A percentile compares a stretch with the other conserved stretches of the same genome.
Conservation (phyloP, 2,888 invertebrate species). For the Operophtera brumata region DNA sequence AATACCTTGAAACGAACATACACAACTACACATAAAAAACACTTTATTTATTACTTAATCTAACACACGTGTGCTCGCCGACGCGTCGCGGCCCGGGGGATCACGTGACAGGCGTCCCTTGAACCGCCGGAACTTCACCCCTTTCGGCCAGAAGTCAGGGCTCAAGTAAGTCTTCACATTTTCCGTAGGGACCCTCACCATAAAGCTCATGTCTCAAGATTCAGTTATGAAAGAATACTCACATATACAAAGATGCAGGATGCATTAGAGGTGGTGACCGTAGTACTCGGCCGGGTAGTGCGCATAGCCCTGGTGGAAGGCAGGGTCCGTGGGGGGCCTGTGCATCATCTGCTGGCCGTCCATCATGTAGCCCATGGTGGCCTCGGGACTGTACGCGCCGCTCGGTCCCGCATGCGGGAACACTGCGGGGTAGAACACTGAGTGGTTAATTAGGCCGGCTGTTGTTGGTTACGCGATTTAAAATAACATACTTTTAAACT, state of each 20-base stretch:
- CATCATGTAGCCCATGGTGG: conserved; percentile 98
- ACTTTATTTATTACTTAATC: too few relatives aligned
- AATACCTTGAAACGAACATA: too few relatives aligned
- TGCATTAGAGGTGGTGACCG: conserved; percentile 93
- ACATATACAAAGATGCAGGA: conserved; percentile 70
- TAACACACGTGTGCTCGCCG: too few relatives aligned
- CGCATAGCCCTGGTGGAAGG: conserved; percentile 95
- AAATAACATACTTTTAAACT: neutral
- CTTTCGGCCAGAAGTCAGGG: too few relatives aligned
- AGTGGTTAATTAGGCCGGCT: conserved; percentile 71
- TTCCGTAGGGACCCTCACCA: too few relatives aligned
- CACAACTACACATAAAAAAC: too few relatives aligned
- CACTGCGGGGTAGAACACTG: conserved; percentile 84
- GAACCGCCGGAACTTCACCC: too few relatives aligned
- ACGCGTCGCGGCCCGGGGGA: too few relatives aligned
- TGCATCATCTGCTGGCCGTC: conserved; percentile 99
- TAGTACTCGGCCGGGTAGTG: conserved; percentile 96
- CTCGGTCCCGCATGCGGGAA: conserved; percentile 97
- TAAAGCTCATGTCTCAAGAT: too few relatives aligned
- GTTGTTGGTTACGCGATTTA: conserved; percentile 30
- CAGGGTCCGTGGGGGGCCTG: conserved; percentile 95
- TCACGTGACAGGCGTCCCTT: too few relatives aligned
- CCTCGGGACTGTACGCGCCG: conserved; percentile 97
- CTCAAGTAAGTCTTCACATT: too few relatives aligned
- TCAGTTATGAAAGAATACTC: conserved; percentile 42